Evolutionary conservation across 2,797 vertebrate genomes (phyloP).

Genomic region (Artibeus jamaicensis): DNA sequence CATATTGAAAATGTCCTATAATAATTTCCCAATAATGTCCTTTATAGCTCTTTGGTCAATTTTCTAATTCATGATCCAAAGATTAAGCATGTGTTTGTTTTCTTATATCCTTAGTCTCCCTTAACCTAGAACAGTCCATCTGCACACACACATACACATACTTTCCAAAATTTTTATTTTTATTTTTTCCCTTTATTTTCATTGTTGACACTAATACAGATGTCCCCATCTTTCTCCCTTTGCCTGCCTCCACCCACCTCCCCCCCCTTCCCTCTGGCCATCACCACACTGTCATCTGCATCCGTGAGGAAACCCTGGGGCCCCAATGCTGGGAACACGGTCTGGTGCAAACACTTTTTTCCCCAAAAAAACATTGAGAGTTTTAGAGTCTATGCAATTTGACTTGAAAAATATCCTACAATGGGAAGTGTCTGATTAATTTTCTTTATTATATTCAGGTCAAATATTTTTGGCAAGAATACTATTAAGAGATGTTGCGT

Average conservation of each 20-base stretch:
- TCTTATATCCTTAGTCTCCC: neutral
- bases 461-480: slow-evolving; percentile 1
- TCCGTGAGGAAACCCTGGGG: neutral
- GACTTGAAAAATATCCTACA: neutral
- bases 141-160: fast-evolving
- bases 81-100: neutral
- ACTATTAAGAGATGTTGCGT: neutral
- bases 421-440: slow-evolving; percentile 5
- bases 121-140: neutral
- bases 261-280: no score
- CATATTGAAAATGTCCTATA: neutral
- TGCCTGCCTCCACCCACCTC: neutral
- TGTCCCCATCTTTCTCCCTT: neutral
- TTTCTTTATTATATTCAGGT: slow-evolving; percentile 32
- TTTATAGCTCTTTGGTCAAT: slow-evolving; percentile 1
- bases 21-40: neutral
- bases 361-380: neutral
- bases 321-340: neutral
- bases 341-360: neutral
- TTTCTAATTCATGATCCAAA: neutral
- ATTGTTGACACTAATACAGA: neutral
- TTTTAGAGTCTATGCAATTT: neutral
- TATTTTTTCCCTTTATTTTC: neutral
- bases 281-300: neutral
- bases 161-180: neutral